These are phyloP conservation scores for Neosalanx taihuensis DNA, from an alignment of 2,797 vertebrate genomes.

Conservation along the genomic window DNA sequence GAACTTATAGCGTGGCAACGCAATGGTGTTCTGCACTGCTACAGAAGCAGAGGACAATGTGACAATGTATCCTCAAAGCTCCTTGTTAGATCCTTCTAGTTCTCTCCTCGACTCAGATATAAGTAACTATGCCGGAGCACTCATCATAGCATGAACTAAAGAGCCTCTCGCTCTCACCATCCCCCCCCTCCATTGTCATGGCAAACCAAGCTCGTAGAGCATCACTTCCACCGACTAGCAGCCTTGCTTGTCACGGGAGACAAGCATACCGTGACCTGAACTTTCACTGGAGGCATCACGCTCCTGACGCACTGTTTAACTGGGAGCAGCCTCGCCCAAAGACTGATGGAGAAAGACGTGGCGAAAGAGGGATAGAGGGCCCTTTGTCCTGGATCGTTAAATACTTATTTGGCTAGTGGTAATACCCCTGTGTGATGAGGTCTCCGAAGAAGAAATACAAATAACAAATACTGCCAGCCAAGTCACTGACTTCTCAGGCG, in stretches of 20 bases:
- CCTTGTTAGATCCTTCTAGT: neutral
- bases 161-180: neutral
- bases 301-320: neutral
- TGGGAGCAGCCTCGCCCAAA: neutral
- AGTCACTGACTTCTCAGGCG: too few relatives aligned
- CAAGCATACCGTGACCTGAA: neutral
- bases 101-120: neutral
- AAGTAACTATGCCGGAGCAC: neutral
- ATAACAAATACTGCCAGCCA: too few relatives aligned
- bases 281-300: neutral
- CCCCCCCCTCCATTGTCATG: neutral
- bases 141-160: slow-evolving; percentile 1
- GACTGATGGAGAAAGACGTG: neutral
- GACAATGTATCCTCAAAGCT: neutral
- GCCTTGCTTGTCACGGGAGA: neutral
- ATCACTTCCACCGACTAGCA: too few relatives aligned
- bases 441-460: too few relatives aligned
- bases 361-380: neutral
- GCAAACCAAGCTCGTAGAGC: slow-evolving; percentile 4
- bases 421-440: neutral
- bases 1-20: neutral
- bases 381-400: neutral
- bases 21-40: neutral
- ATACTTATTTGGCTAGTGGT: neutral
- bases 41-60: neutral